phyloP scores from a whole-genome alignment of 2,797 vertebrate genomes.

The Neostethus bicornis region DNA sequence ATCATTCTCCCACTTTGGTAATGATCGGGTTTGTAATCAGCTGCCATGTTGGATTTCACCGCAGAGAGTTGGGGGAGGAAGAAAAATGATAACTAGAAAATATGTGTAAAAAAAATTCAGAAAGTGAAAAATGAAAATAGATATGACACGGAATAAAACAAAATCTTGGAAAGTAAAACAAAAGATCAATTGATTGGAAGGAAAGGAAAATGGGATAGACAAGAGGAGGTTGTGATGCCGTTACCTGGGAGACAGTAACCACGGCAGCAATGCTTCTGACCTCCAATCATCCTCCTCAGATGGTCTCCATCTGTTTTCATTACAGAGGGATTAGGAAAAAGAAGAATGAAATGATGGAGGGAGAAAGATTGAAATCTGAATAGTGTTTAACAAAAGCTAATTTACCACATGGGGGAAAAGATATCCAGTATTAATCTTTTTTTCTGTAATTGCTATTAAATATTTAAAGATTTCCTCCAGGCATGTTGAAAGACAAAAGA shows the following conservation, averaged over 20 bases:
- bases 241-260: slow-evolving; percentile 57
- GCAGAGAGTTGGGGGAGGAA: background rate
- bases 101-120: background rate
- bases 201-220: background rate
- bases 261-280: slow-evolving; percentile 46
- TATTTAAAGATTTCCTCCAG: slow-evolving; percentile 2
- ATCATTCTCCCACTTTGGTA: background rate
- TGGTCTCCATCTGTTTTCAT: slow-evolving; percentile 50
- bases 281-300: slow-evolving; percentile 45
- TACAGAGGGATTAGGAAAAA: slow-evolving; percentile 28
- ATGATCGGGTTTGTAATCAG: slow-evolving; percentile 16
- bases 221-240: slow-evolving; percentile 8
- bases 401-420: background rate
- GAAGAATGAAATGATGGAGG: slow-evolving; percentile 1
- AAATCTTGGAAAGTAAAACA: background rate
- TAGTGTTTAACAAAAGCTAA: slow-evolving; percentile 7
- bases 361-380: background rate
- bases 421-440: slow-evolving; percentile 8
- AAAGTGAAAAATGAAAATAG: background rate
- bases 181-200: background rate
- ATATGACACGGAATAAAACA: background rate
- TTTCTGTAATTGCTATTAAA: slow-evolving; percentile 4
- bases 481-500: background rate
- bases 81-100: background rate
- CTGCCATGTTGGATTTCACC: slow-evolving; percentile 16